Evolutionary conservation across 2,797 vertebrate species (phyloP), one percentile per base, ranked within the genome.

Genomic region (Falco columbarius): DNA sequence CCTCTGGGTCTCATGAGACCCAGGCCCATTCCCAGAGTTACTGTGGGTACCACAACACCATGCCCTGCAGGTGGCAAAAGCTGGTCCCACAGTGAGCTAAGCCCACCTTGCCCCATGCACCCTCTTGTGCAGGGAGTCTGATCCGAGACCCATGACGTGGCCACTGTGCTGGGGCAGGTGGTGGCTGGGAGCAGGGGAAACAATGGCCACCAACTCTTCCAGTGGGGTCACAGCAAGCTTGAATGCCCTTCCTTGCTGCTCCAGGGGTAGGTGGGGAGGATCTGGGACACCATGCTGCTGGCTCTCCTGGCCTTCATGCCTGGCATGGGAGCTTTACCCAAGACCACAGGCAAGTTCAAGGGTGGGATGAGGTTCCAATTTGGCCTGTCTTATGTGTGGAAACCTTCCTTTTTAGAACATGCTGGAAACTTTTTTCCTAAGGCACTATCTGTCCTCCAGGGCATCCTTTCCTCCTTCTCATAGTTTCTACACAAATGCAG

Each of bases 401-500:
- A 93, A 34, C n/a, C 36, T 72, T 89, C 26, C 7, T 71, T 86
- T 93, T 89, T 54, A 82, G 81, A 96, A 94, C 19, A 65, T 65
- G 16, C 79, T 93, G 65, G 91, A 92, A 96, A 88, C 11, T 2
- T 89, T 89, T 93, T 94, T 93, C 40, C 59, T 82, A 56, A 76
- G 73, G 59, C 83, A 38, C n/a, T 83, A 12, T 90, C 47, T 81
- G 32, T 94, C 67, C 90, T 85, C 89, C 66, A 81, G 84, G 86
- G 93, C 52, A 89, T 93, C 86, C 81, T 92, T 96, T 90, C 58
- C 61, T 94, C 72, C 34, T 77, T 93, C 84, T 95, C 92, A 71
- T 80, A 87, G 89, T 76, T 95, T 92, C 86, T 91, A 93, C 75
- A 92, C 74, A 96, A 95, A 93, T 91, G 38, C 84, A 86, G 79